Evolutionary conservation across 1,140 invertebrate genomes (phyloP), one percentile per base, ranked within the genome.

Genomic region (Trachelipus rathkii): DNA sequence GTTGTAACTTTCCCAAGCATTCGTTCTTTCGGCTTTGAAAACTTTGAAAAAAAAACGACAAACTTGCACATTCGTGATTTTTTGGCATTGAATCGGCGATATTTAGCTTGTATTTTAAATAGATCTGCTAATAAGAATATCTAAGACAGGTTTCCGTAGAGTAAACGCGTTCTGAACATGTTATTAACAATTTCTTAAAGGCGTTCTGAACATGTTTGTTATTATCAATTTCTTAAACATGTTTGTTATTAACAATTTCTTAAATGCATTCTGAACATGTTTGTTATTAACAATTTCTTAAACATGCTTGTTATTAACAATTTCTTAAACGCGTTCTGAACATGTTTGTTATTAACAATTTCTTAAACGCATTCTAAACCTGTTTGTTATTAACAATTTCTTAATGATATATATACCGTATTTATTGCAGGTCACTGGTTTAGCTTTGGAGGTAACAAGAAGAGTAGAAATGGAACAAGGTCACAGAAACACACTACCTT

Each of bases 361-460:
- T n/a, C n/a, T n/a, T 66, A n/a, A n/a, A n/a, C 5, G 7, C 15
- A 3, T 23, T 66, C 1, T 7, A 3, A n/a, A 66, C 21, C 1
- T n/a, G 1, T n/a, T 66, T n/a, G 21, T 66, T 66, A 5, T 66
- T 66, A 66, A 23, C 7, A 24, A 2, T 2, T 11, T 9, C 23
- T 19, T 15, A 15, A 44, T 71, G 9, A 24, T 19, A 71, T 10
- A 15, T 9, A 70, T 19, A 21, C 19, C 9, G 19, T 67, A 11
- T 70, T 0, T 19, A 21, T 44, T 77, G 46, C 75, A 81, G 79
- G 79, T 75, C 44, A 76, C 10, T 81, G 79, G 79, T 81, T 81
- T 69, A 78, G 79, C 73, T 81, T 81, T 60, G 79, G 79, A 43
- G 79, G 79, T 45, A 77, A 81, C 69, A 81, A 81, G 71, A 81